Conservation (phyloP, 2,797 vertebrate genomes). For the Etheostoma nigrum region DNA sequence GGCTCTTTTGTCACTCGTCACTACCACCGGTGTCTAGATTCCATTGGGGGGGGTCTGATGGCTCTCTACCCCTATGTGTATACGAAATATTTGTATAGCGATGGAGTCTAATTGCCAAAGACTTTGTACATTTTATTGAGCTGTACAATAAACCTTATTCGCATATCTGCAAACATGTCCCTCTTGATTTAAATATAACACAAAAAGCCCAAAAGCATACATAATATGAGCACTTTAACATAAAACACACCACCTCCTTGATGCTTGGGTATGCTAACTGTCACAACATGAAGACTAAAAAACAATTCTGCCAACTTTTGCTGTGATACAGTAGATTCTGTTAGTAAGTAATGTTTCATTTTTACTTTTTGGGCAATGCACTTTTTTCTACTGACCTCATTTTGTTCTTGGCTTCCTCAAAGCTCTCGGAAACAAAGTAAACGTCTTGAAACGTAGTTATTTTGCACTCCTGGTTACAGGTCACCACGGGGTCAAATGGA, state of each 20-base stretch:
- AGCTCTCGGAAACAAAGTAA: constrained; percentile 92
- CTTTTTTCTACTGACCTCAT: constrained; percentile 86
- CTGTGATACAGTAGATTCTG: background rate
- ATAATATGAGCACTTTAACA: background rate
- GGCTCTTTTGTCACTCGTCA: too few relatives aligned
- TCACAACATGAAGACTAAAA: background rate
- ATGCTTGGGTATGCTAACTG: background rate
- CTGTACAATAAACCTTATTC: too few relatives aligned
- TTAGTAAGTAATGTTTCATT: background rate
- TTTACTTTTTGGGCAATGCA: background rate
- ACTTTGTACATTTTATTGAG: too few relatives aligned
- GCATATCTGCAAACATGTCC: too few relatives aligned
- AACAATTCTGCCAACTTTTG: background rate
- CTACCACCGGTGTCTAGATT: too few relatives aligned
- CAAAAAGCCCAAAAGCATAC: too few relatives aligned
- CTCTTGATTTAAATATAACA: too few relatives aligned
- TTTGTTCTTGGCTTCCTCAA: constrained; percentile 93
- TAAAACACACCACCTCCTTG: background rate
- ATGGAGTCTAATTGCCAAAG: too few relatives aligned
- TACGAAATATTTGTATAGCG: too few relatives aligned
- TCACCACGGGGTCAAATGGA: constrained; percentile 89
- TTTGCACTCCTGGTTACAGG: constrained; percentile 91
- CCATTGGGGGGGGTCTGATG: too few relatives aligned
- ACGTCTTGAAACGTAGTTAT: constrained; percentile 94
- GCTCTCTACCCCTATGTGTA: too few relatives aligned